Conservation (phyloP, 2,113 vertebrate species). For the Rhombomys opimus region DNA sequence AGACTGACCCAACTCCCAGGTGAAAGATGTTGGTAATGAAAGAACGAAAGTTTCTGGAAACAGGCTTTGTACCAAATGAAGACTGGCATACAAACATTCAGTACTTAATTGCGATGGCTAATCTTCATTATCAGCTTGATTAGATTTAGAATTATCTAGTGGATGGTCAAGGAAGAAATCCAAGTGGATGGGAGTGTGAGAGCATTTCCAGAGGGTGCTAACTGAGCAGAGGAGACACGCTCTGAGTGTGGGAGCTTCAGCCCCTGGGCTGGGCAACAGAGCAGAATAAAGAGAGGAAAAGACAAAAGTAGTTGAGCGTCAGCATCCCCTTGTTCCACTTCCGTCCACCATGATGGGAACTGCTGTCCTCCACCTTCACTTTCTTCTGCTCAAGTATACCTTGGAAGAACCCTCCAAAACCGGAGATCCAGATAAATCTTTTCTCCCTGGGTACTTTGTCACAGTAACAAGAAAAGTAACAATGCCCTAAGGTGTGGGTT, state of each 20-base stretch:
- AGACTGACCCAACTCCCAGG: background rate
- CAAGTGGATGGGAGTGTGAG: background rate
- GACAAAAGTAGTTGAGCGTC: background rate
- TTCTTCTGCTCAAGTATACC: background rate
- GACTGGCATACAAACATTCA: background rate
- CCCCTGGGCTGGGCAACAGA: background rate
- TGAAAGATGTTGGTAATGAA: background rate
- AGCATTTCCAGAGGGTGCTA: background rate
- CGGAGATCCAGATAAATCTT: background rate
- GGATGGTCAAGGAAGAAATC: background rate
- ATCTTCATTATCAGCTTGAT: background rate
- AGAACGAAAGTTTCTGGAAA: background rate
- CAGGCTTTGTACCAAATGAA: background rate
- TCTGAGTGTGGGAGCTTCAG: background rate
- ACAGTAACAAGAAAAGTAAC: background rate
- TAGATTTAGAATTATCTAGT: background rate
- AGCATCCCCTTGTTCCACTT: background rate
- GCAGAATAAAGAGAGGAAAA: background rate
- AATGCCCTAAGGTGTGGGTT: background rate
- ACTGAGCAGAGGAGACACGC: background rate
- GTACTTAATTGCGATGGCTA: background rate
- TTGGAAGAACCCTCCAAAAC: background rate
- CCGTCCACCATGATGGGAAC: background rate
- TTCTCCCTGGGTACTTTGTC: background rate
- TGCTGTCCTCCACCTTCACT: no score